Percentiles rank a stretch among this genome's conserved stretches.
Evolutionary conservation across 2,113 vertebrate species (phyloP).

Genomic region (Leptosomus discolor): DNA sequence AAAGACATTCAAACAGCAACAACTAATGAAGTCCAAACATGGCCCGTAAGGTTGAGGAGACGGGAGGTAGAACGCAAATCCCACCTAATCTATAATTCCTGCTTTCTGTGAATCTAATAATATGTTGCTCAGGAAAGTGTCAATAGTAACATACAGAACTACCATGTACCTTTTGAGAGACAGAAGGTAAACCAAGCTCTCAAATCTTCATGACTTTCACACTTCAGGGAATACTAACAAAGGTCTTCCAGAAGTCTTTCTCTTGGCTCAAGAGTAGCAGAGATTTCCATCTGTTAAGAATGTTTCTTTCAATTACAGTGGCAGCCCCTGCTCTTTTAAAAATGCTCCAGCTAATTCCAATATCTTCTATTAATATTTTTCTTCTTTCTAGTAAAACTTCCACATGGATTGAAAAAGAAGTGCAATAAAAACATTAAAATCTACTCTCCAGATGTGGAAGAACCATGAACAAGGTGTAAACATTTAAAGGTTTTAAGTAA

Average conservation of each 20-base stretch:
- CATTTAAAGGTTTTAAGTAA: background rate
- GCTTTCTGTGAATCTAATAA: background rate
- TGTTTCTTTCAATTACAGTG: background rate
- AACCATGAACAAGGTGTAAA: background rate
- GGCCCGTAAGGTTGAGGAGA: rapidly evolving
- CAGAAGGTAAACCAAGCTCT: background rate
- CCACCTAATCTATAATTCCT: background rate
- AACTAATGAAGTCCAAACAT: background rate
- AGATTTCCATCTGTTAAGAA: background rate
- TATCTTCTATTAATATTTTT: background rate
- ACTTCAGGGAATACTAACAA: background rate
- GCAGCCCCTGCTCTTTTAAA: background rate
- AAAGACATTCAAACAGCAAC: background rate
- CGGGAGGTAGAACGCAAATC: background rate
- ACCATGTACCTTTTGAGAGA: background rate
- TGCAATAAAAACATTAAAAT: background rate
- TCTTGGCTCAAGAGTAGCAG: background rate
- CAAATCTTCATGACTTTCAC: background rate
- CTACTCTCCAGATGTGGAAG: background rate
- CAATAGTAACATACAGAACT: background rate
- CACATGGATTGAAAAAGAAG: background rate
- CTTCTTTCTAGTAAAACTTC: background rate
- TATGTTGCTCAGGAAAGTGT: background rate
- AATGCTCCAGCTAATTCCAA: background rate
- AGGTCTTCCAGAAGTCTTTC: background rate